Conservation (phyloP, 2,888 invertebrate genomes). For the Nowickia ferox region DNA sequence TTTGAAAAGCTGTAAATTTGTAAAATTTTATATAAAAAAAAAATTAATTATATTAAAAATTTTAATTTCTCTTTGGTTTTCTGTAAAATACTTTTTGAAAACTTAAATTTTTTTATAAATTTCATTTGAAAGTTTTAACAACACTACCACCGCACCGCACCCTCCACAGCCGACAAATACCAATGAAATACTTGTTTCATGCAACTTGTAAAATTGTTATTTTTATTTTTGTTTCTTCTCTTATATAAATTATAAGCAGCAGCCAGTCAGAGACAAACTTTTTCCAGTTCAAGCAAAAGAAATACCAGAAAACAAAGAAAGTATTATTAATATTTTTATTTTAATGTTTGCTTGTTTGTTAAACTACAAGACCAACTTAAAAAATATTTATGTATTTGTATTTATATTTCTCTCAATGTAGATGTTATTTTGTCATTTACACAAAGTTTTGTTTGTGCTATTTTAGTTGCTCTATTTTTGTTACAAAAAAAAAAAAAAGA, state of each 20-base stretch:
- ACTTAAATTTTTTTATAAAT: slow-evolving; percentile 59
- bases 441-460: slow-evolving; percentile 53
- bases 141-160: not conserved
- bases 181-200: slow-evolving; percentile 45
- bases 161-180: not conserved
- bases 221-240: not conserved
- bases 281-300: slow-evolving; percentile 6
- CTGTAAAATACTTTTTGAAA: slow-evolving; percentile 14
- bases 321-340: slow-evolving; percentile 59
- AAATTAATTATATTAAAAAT: slow-evolving; percentile 36
- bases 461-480: slow-evolving; percentile 43
- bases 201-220: not conserved
- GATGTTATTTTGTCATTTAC: slow-evolving; percentile 67
- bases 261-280: slow-evolving; percentile 40
- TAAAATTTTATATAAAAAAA: not conserved
- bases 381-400: slow-evolving; percentile 5
- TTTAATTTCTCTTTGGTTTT: slow-evolving; percentile 15
- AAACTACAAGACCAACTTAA: slow-evolving; percentile 53
- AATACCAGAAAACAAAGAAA: slow-evolving; percentile 52
- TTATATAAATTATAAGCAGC: not conserved
- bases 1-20: slow-evolving; percentile 9
- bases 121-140: slow-evolving; percentile 50
- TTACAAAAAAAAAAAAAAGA: not conserved
- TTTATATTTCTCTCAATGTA: slow-evolving; percentile 36
- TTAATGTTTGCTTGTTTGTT: slow-evolving; percentile 45